Percentiles rank a stretch among this genome's conserved stretches.
phyloP scores from a whole-genome alignment of 1,140 invertebrate species.

The Platyscapa corneri region DNA sequence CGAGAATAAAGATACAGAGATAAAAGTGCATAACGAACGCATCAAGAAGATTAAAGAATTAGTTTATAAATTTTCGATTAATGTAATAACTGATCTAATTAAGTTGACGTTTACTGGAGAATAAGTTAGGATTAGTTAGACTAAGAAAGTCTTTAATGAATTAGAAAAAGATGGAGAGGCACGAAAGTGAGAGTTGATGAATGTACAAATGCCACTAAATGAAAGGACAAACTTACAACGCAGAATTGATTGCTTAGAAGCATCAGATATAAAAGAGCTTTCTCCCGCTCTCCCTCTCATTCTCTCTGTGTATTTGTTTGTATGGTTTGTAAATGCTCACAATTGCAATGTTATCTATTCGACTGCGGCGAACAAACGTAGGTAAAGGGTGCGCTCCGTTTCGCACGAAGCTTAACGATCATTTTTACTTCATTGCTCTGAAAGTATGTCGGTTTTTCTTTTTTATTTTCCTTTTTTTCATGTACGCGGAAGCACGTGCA shows the following conservation, averaged over 20 bases:
- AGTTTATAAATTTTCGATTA: too few species aligned
- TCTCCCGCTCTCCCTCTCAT: neutral
- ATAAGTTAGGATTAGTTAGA: too few species aligned
- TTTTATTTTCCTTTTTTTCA: neutral
- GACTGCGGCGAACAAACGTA: neutral
- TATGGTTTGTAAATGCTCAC: too few species aligned
- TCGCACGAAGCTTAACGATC: conserved; percentile 6
- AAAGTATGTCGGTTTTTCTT: neutral
- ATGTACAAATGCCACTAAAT: neutral
- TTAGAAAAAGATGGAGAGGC: neutral
- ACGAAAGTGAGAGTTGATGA: neutral
- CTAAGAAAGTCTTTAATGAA: too few species aligned
- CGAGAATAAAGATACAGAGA: too few species aligned
- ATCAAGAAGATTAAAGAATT: too few species aligned
- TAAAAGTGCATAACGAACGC: too few species aligned
- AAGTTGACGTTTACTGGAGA: too few species aligned
- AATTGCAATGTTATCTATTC: neutral
- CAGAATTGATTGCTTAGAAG: neutral
- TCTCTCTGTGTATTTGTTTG: neutral
- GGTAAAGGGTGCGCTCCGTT: neutral
- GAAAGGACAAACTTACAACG: neutral
- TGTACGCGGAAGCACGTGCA: neutral
- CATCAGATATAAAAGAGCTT: neutral
- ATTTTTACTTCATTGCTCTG: neutral
- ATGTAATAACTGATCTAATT: too few species aligned